Conservation (phyloP, 2,113 vertebrate species). For the Cebidichthys violaceus region DNA sequence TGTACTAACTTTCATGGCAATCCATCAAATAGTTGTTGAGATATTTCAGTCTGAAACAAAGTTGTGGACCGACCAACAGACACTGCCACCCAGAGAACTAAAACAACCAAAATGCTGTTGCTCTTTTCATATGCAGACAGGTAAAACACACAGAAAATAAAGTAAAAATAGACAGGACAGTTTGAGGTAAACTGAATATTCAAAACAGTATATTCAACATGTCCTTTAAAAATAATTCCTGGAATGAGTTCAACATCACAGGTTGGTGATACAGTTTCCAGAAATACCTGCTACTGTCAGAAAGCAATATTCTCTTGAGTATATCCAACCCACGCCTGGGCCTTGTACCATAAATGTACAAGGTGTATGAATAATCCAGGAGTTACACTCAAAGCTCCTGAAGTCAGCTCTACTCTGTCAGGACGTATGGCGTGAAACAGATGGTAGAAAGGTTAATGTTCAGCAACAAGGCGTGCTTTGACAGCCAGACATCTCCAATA, state of each 20-base stretch:
- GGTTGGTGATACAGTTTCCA: not conserved
- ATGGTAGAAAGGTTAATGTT: slow-evolving; percentile 75
- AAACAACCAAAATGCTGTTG: not conserved
- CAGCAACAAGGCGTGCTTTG: slow-evolving; percentile 47
- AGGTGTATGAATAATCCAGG: slow-evolving; percentile 65
- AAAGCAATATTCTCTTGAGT: slow-evolving; percentile 35
- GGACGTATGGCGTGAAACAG: slow-evolving; percentile 56
- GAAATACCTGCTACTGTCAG: slow-evolving; percentile 13
- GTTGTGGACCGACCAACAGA: not conserved
- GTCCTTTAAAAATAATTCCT: not conserved
- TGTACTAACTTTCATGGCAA: not conserved
- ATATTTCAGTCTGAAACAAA: not conserved
- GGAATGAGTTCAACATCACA: slow-evolving; percentile 12
- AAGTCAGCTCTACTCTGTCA: slow-evolving; percentile 54
- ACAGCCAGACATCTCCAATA: slow-evolving; percentile 65
- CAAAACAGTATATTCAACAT: not conserved
- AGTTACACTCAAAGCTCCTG: slow-evolving; percentile 67
- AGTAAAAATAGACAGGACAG: not conserved
- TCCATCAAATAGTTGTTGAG: not conserved
- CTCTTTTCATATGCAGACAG: not conserved
- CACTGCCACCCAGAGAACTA: not conserved
- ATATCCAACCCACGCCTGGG: slow-evolving; percentile 5
- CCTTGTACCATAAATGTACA: slow-evolving; percentile 46
- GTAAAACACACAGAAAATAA: not conserved
- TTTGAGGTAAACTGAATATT: not conserved